These are phyloP conservation scores for Malurus cyaneus DNA, from an alignment of 2,113 vertebrate species.

Conservation along the genomic window DNA sequence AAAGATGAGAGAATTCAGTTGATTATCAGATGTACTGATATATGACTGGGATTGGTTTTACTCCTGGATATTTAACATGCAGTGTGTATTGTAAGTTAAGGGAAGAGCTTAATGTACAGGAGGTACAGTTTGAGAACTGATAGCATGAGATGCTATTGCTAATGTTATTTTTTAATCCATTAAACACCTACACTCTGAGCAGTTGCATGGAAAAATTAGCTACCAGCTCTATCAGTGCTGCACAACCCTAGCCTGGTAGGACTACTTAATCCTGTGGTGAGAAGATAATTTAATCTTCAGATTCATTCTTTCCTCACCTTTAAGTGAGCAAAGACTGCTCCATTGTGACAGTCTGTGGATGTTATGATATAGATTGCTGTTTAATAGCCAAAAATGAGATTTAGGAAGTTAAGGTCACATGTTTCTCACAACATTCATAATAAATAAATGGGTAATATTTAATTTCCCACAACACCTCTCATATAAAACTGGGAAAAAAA, in stretches of 20 bases:
- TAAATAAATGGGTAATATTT: slow-evolving; percentile 62
- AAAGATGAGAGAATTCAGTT: slow-evolving; percentile 50
- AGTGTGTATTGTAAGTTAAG: slow-evolving; percentile 59
- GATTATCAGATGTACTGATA: slow-evolving; percentile 36
- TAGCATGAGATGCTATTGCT: not conserved
- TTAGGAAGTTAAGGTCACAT: slow-evolving; percentile 67
- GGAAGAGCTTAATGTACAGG: slow-evolving; percentile 28
- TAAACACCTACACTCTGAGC: slow-evolving; percentile 52
- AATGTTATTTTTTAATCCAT: slow-evolving; percentile 43
- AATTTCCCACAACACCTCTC: slow-evolving; percentile 54
- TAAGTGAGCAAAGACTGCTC: slow-evolving; percentile 65
- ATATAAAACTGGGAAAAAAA: not conserved
- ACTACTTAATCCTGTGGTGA: slow-evolving; percentile 68
- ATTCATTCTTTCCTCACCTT: slow-evolving; percentile 65
- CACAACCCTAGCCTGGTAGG: slow-evolving; percentile 51
- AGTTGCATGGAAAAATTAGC: slow-evolving; percentile 51
- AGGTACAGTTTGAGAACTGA: slow-evolving; percentile 15
- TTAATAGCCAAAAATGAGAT: slow-evolving; percentile 72
- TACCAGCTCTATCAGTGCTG: slow-evolving; percentile 49
- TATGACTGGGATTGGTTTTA: slow-evolving; percentile 28
- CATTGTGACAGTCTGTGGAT: slow-evolving; percentile 56
- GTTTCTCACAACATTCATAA: slow-evolving; percentile 48
- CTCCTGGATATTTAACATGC: slow-evolving; percentile 49
- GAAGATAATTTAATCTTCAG: slow-evolving; percentile 77
- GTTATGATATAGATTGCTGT: slow-evolving; percentile 61